Evolutionary conservation across 2,888 invertebrate species (phyloP).

Genomic region (Exephanes ischioxanthus): DNA sequence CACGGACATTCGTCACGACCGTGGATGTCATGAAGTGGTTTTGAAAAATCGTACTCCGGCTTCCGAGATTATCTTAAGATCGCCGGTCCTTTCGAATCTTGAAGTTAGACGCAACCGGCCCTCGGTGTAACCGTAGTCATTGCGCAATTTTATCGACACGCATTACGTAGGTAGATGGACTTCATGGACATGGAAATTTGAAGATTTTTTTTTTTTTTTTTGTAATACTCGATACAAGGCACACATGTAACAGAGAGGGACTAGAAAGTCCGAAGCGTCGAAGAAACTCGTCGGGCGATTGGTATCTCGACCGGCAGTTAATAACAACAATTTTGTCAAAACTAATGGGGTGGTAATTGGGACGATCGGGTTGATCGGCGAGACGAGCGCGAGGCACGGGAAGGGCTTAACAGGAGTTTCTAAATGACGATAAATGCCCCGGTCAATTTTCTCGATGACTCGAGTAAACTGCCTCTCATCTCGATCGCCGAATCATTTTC

Average conservation of each 20-base stretch:
- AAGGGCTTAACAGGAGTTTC: constrained; percentile 44
- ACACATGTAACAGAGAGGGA: constrained; percentile 7
- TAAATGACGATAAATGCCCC: constrained; percentile 63
- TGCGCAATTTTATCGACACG: neutral
- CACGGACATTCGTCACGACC: constrained; percentile 6
- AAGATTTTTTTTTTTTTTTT: neutral
- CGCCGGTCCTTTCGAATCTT: neutral
- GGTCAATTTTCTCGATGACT: constrained; percentile 52
- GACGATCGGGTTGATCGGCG: constrained; percentile 56
- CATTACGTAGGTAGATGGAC: neutral
- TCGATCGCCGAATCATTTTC: constrained; percentile 47
- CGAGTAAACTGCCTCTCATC: constrained; percentile 51
- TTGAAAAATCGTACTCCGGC: neutral
- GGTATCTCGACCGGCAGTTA: constrained; percentile 71
- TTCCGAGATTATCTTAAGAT: neutral
- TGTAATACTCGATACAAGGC: neutral
- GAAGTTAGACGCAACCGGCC: neutral
- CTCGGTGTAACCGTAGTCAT: neutral
- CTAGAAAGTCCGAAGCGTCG: constrained; percentile 73
- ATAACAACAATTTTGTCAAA: constrained; percentile 78
- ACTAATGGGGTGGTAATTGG: constrained; percentile 74
- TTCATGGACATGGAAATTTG: neutral
- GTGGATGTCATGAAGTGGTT: neutral
- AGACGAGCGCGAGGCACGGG: neutral
- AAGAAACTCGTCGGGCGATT: constrained; percentile 71